Evolutionary conservation across 2,113 vertebrate genomes (phyloP), one percentile per base, ranked within the genome.

Genomic region (Plecotus auritus): DNA sequence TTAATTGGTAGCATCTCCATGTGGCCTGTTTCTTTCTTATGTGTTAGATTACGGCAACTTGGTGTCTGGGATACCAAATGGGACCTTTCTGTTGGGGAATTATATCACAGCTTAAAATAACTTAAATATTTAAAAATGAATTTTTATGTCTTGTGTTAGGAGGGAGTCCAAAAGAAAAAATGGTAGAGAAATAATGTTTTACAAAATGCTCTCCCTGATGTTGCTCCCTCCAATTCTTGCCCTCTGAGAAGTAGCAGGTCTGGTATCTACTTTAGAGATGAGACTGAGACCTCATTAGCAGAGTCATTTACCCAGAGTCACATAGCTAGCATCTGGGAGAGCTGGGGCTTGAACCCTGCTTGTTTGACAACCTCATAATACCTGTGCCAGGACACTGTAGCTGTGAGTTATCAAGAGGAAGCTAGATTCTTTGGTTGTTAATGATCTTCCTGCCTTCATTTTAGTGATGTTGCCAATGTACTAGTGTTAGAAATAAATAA

Each of bases 121-220:
- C 74, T 84, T 94, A 95, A 88, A 96, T 72, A 67, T 37, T 74
- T 91, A 95, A 91, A 94, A 94, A 54, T 92, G 90, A 40, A 12
- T 97, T 96, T 97, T 86, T 83, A 59, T 18, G 9, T 26, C 74
- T 66, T 90, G 42, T 91, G 35, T 92, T 91, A 84, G 10, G 26
- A 87, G 54, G n/a, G 72, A 88, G 10, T 59, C 23, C 23, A 78
- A 81, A 83, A 40, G 49, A n/a, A 67, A 74, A 95, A 85, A 35
- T 40, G 54, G 40, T 20, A 89, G n/a, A 91, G 74, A 74, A 88
- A 77, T 59, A 64, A 70, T 56, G 12, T 61, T 84, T 96, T 78
- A 81, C 5, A 77, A 91, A 93, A 47, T 69, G 17, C 47, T 90
- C 8, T 78, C 18, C 11, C 16, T 40, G 64, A 12, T 16, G 9